Base-by-base conservation (phyloP, 2,888 invertebrate genomes). In the Leistus spinibarbis region DNA sequence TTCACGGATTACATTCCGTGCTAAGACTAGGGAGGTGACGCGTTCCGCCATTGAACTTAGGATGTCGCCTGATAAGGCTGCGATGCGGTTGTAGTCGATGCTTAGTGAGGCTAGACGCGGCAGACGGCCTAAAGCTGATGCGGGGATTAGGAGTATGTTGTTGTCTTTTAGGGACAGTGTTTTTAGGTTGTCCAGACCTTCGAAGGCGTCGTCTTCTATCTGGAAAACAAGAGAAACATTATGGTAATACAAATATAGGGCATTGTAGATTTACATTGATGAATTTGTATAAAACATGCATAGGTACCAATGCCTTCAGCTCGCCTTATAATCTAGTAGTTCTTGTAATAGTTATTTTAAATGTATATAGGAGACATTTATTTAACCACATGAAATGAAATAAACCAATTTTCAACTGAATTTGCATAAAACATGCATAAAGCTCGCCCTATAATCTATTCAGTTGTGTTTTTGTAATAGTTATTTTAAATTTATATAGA, bases 181-280 rank as follows among this genome's bases (percentile, higher is more conserved):
- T 83, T 93, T 91, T 16, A 97, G 86, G 79, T 89, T 92, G 40
- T 91, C 89, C 77, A 96, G 85, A 0, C 96, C 96, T 82, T 95
- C 94, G 80, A 96, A 93, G 0, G 95, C 93, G 78, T 95, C 94
- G 80, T 95, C 95, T 86, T 96, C 95, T 76, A 96, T 92, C 95
- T 95, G 86, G 60, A 86, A 86, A 71, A 60, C 13, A 60, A 70
- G 77, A 71, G 71, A 70, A 73, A 72, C 77, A 57, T n/a, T n/a
- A n/a, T n/a, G n/a, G n/a, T n/a, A 40, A 69, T 57, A 57, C 54
- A 67, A 65, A 16, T 54, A 20, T n/a, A n/a, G n/a, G n/a, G n/a
- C n/a, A n/a, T n/a, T n/a, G n/a, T n/a, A n/a, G n/a, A n/a, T n/a
- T n/a, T n/a, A n/a, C n/a, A n/a, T n/a, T n/a, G n/a, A n/a, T n/a